Base-by-base conservation (phyloP, 2,888 invertebrate species). In the Petrolisthes manimaculis region DNA sequence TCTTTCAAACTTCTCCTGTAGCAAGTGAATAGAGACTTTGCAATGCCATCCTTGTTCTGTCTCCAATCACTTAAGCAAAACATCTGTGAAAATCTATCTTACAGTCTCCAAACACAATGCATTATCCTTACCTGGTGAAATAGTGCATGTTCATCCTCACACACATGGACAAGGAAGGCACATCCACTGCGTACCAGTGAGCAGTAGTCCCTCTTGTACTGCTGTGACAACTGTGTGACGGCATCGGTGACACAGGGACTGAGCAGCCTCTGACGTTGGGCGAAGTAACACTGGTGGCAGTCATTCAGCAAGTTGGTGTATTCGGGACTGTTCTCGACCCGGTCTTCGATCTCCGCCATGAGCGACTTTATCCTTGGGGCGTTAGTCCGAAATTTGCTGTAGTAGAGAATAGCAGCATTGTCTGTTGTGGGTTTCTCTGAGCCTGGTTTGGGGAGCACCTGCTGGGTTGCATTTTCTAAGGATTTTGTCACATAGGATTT, bases 301-400 rank as follows among this genome's bases (percentile, higher is more conserved):
- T 98, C 98, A 1, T 94, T 93, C 67, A 97, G 93, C 12, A 97
- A 94, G 74, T 95, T 95, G 56, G 95, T 95, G 93, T 97, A 96
- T 91, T 91, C 90, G 78, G 86, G 79, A 94, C 95, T 94, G 94
- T 97, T 95, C 97, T 97, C 95, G 0, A 96, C 94, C 85, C 97
- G 95, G 1, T 95, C 94, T 93, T 99, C 98, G 54, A 99, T 94
- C 92, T 97, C 95, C 90, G 95, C 95, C 77, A 98, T 96, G 9
- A 99, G 95, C 89, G 95, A 95, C 92, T 95, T 96, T 0, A 98
- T 94, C 92, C 97, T 96, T 0, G 96, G 95, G 0, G 98, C 96
- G n/a, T 97, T 96, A 0, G 97, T 96, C 93, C 98, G 97, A 93
- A 99, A 99, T 93, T 98, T 97, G 0, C 98, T 98, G 92, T 99